A percentile compares a stretch with the other conserved stretches of the same genome.
phyloP scores from a whole-genome alignment of 2,113 vertebrate genomes.

The Aix galericulata region DNA sequence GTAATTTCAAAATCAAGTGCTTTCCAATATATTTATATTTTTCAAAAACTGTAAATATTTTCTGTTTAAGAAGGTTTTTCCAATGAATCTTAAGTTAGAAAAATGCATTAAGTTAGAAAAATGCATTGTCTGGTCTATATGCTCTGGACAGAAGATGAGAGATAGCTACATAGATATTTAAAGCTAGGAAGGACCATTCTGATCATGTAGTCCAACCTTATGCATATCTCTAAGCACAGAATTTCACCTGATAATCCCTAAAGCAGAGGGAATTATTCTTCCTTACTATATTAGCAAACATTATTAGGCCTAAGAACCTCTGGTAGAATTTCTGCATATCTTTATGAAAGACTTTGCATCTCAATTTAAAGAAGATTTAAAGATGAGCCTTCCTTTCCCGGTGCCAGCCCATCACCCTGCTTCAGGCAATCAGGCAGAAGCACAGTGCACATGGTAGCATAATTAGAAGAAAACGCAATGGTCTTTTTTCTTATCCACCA shows the following conservation, averaged over 20 bases:
- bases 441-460: accelerated
- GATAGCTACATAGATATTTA: neutral
- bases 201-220: neutral
- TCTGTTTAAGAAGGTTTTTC: neutral
- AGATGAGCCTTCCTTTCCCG: neutral
- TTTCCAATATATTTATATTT: neutral
- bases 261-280: conserved; percentile 9
- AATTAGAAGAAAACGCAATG: neutral
- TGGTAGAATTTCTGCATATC: neutral
- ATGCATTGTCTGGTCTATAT: neutral
- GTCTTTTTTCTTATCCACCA: neutral
- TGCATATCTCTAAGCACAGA: neutral
- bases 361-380: neutral
- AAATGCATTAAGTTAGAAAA: neutral
- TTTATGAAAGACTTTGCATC: neutral
- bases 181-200: neutral
- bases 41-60: neutral
- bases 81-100: neutral
- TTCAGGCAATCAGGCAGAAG: neutral
- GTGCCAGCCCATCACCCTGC: neutral
- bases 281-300: neutral
- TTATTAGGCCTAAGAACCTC: neutral
- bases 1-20: neutral
- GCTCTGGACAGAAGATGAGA: neutral
- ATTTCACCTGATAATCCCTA: conserved; percentile 15